Base-by-base conservation (phyloP, 2,888 invertebrate species). In the Hyalella azteca region DNA sequence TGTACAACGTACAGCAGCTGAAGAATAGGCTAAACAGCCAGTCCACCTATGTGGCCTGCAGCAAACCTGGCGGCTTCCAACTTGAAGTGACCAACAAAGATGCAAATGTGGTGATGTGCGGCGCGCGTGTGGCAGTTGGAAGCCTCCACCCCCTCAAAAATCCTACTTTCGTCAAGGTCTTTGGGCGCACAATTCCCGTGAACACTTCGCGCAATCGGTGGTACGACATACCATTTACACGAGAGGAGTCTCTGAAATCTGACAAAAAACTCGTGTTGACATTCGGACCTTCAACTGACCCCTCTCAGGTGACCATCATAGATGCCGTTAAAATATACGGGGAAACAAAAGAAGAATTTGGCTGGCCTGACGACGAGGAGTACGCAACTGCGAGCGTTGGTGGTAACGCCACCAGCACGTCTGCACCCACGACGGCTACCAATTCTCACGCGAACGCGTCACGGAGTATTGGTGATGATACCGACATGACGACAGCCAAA, bases 361-460 rank as follows among this genome's bases (percentile, higher is more conserved):
- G 97, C 59, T 98, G 97, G 98, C 97, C 97, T 0, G 97, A 98
- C 87, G 97, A 98, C 86, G 92, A 91, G 11, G 97, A 97, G 86
- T 97, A 97, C 83, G 88, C 89, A 41, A 80, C 86, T 32, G 50
- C 82, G 2, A 86, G 87, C 11, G 88, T 87, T 50, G 88, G 86
- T 77, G 89, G 90, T 59, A 86, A 87, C 50, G 90, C 90, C 80
- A 89, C 86, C 13, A 45, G 45, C n/a, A 15, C 73, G 5, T 39
- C 75, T n/a, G 22, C 73, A 40, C 19, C 80, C 36, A 29, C 39
- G 15, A 29, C 81, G 7, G 26, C 77, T 36, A 87, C 60, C 15
- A 59, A 39, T 36, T 39, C 76, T 48, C 54, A 29, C 73, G 45
- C 79, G 39, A 78, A 26, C 19, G 15, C 15, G 22, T 26, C 66